Evolutionary conservation across 2,888 invertebrate species (phyloP), one percentile per base, ranked within the genome.

Genomic region (Ichneumoninae sp.): DNA sequence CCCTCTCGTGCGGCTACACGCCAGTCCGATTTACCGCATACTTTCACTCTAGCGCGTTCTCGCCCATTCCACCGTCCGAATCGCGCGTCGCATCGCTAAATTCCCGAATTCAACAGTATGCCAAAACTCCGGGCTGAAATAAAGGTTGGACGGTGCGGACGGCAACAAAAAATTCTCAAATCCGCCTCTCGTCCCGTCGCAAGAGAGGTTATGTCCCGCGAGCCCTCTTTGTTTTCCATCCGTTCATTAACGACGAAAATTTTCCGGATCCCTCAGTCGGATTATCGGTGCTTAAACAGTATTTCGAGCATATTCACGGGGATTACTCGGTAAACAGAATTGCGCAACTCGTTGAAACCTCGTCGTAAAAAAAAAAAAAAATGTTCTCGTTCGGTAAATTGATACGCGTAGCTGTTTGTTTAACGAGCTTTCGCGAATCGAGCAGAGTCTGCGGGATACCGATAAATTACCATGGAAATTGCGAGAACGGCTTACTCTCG

Each of bases 21-120:
- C 57, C 57, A 4, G 26, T 57, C 26, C 57, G 57, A 57, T 57
- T 57, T 57, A 26, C 57, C 57, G 57, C 57, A 57, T 57, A 57
- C 57, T 57, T 57, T 57, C 26, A 57, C 57, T 57, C 57, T 57
- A 22, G 57, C 57, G 57, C 57, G 57, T 26, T 22, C 57, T 13
- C 57, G 3, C 2, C 57, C 57, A 47, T 16, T 47, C 26, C 22
- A 26, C 19, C 26, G 10, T 26, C 57, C 7, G 22, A 57, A 26
- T 57, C 57, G 26, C 57, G 22, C 57, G 57, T 57, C 57, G 57
- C 57, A 26, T 57, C 57, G 57, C 57, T 57, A 57, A 57, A 57
- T 57, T 57, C 57, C 26, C 22, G 22, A 26, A 57, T 57, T 57
- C 57, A 57, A 57, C 57, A 57, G 57, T 57, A 22, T 57, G 57